Percentiles rank a stretch among this genome's conserved stretches.
These are phyloP conservation scores for Nebria brevicollis DNA, from an alignment of 2,888 invertebrate genomes.

Conservation along the genomic window DNA sequence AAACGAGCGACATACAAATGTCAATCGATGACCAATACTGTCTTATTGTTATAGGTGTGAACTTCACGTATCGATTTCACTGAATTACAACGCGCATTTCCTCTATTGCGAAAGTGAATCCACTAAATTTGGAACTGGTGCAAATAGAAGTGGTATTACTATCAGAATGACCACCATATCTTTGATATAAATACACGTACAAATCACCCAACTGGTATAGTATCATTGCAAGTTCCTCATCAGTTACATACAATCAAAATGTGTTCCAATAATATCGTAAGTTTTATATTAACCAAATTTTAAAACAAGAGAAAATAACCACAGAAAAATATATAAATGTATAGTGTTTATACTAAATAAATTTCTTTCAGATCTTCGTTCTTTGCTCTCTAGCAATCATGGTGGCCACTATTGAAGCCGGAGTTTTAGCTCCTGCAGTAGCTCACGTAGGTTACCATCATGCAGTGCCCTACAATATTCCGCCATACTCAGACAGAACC, in stretches of 20 bases:
- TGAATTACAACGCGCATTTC: constrained; percentile 34
- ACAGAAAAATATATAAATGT: background rate
- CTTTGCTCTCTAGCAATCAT: constrained; percentile 4
- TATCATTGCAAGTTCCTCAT: constrained; percentile 21
- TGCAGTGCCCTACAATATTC: constrained; percentile 71
- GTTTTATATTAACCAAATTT: background rate
- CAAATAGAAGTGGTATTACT: constrained; percentile 20
- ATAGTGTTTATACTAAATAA: background rate
- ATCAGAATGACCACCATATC: background rate
- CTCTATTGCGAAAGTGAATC: constrained; percentile 42
- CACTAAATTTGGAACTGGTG: constrained; percentile 28
- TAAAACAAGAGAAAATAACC: background rate
- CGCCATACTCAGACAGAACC: constrained; percentile 71
- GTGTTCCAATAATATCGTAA: constrained; percentile 36
- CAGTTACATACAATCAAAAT: constrained; percentile 34
- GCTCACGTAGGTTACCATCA: constrained; percentile 61
- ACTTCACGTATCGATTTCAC: constrained; percentile 46
- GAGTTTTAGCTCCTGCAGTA: constrained; percentile 52
- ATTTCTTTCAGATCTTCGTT: constrained; percentile 24
- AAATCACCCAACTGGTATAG: constrained; percentile 12
- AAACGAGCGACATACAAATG: background rate
- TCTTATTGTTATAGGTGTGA: constrained; percentile 26
- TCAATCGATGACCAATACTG: background rate
- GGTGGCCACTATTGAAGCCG: constrained; percentile 21
- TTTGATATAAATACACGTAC: constrained; percentile 23